A percentile compares a stretch with the other conserved stretches of the same genome.
phyloP scores from a whole-genome alignment of 2,888 invertebrate genomes.

The Monopis laevigella region DNA sequence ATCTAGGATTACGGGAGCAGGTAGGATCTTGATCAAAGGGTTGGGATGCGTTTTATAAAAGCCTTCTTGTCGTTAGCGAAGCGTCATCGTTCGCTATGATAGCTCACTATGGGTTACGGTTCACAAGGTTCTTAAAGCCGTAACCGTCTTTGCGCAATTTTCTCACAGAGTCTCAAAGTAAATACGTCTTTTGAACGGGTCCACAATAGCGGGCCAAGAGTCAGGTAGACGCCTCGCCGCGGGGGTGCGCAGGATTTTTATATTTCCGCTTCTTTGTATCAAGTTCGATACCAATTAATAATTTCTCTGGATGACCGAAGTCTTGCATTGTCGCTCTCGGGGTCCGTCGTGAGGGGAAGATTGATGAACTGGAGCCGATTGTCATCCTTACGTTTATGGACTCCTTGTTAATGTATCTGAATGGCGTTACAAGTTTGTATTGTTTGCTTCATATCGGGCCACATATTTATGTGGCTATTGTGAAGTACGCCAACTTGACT shows the following conservation, averaged over 20 bases:
- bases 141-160: constrained; percentile 57
- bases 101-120: constrained; percentile 35
- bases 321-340: constrained; percentile 52
- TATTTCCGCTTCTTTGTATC: constrained; percentile 66
- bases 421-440: constrained; percentile 28
- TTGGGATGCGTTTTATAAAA: constrained; percentile 32
- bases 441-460: no score
- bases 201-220: constrained; percentile 62
- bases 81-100: constrained; percentile 33
- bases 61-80: constrained; percentile 32
- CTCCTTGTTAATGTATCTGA: constrained; percentile 43
- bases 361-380: constrained; percentile 61
- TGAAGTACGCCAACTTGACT: no score
- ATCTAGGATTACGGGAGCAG: constrained; percentile 33
- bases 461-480: no score
- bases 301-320: constrained; percentile 63
- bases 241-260: constrained; percentile 62
- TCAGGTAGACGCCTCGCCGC: constrained; percentile 56
- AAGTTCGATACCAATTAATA: constrained; percentile 57
- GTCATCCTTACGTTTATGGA: constrained; percentile 57
- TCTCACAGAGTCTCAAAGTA: constrained; percentile 58
- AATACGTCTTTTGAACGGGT: constrained; percentile 54
- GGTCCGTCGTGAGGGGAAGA: constrained; percentile 50
- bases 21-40: constrained; percentile 34
- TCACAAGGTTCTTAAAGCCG: constrained; percentile 35